These are phyloP conservation scores for Labrus mixtus DNA, from an alignment of 2,113 vertebrate species.

Conservation along the genomic window DNA sequence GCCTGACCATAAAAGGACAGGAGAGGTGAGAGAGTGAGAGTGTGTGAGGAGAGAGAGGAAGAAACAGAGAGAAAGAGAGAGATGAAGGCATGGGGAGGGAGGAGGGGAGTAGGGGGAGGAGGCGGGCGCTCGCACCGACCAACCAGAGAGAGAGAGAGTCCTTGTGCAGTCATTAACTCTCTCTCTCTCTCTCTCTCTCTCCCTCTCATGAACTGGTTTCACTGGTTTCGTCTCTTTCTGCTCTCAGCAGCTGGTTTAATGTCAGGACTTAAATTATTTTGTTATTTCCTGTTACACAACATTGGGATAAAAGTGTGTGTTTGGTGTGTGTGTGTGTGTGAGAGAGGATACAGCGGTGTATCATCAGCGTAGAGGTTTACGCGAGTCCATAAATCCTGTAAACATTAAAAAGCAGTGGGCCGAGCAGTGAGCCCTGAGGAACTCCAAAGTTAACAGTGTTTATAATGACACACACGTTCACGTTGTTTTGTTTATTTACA, in stretches of 20 bases:
- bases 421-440: background rate
- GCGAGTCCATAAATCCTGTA: too few relatives aligned
- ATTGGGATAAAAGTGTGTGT: too few relatives aligned
- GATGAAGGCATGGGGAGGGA: background rate
- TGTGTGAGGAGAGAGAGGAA: constrained; percentile 5
- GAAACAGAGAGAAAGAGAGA: constrained; percentile 16
- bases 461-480: too few relatives aligned
- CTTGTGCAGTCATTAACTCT: background rate
- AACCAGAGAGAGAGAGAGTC: constrained; percentile 32
- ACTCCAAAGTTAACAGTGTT: background rate
- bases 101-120: constrained; percentile 16
- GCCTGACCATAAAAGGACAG: constrained; percentile 46
- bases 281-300: too few relatives aligned
- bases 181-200: constrained; percentile 12
- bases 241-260: too few relatives aligned
- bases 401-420: background rate
- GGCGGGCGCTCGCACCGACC: constrained; percentile 27
- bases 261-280: too few relatives aligned
- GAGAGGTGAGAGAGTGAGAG: constrained; percentile 25
- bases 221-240: background rate
- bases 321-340: too few relatives aligned
- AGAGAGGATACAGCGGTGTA: too few relatives aligned
- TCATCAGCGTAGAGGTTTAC: too few relatives aligned
- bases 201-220: constrained; percentile 9
- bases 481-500: too few relatives aligned